Percentiles rank a stretch among this genome's conserved stretches.
Conservation (phyloP, 2,797 vertebrate genomes). For the Muraenolepis orangiensis region DNA sequence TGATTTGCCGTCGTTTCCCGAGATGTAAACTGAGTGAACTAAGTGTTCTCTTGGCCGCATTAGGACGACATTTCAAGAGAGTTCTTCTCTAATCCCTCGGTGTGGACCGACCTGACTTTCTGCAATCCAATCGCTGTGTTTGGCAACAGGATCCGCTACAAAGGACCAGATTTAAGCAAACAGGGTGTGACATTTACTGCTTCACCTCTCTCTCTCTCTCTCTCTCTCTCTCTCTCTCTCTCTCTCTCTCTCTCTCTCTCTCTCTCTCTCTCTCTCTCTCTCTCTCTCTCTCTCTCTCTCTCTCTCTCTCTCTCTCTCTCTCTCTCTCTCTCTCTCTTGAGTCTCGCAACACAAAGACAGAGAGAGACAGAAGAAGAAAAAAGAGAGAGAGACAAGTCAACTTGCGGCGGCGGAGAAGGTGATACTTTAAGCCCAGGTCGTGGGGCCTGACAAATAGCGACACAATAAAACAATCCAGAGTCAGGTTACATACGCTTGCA, state of each 20-base stretch:
- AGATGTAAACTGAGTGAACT: no score
- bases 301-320: no score
- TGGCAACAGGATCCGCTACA: conserved; percentile 36
- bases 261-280: no score
- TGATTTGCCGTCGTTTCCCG: no score
- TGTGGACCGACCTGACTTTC: conserved; percentile 39
- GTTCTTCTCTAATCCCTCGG: conserved; percentile 37
- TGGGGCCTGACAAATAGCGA: background rate
- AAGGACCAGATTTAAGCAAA: conserved; percentile 48
- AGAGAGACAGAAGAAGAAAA: no score
- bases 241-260: no score
- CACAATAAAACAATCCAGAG: background rate
- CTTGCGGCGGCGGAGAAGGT: background rate
- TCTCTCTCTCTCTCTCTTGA: conserved; percentile 38
- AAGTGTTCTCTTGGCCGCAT: background rate
- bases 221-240: no score
- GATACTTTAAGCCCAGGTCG: background rate
- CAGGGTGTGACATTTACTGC: conserved; percentile 55
- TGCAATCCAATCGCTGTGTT: conserved; percentile 53
- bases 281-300: no score
- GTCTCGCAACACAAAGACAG: conserved; percentile 24
- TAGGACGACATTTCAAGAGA: background rate
- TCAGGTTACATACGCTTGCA: background rate
- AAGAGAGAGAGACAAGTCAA: background rate
- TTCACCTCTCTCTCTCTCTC: no score